phyloP scores from a whole-genome alignment of 2,888 invertebrate species.

The Harpagoxenus sublaevis region DNA sequence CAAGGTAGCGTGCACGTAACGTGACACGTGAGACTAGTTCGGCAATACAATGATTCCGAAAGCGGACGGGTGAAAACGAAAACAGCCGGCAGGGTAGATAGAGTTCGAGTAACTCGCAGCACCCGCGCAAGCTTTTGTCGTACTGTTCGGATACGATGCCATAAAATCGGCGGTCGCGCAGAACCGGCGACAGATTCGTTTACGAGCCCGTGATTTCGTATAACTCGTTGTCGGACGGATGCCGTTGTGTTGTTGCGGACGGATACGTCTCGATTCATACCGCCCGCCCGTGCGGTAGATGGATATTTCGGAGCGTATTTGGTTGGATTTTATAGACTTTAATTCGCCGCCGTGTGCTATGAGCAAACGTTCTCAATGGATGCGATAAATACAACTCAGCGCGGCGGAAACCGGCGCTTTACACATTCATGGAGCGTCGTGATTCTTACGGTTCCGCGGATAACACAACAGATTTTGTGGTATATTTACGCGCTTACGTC shows the following conservation, averaged over 20 bases:
- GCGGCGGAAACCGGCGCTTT: slow-evolving; percentile 23
- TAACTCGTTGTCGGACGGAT: background rate
- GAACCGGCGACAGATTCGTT: slow-evolving; percentile 57
- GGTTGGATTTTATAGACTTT: slow-evolving; percentile 39
- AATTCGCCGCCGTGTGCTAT: slow-evolving; percentile 33
- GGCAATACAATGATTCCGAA: slow-evolving; percentile 10
- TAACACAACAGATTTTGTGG: slow-evolving; percentile 14
- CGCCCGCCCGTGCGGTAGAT: background rate
- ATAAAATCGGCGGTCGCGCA: slow-evolving; percentile 67
- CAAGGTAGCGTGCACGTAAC: background rate
- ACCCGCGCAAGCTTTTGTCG: slow-evolving; percentile 48
- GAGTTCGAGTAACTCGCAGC: slow-evolving; percentile 39
- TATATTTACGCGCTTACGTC: background rate
- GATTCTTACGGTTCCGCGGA: slow-evolving; percentile 18
- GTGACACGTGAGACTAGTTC: slow-evolving; percentile 18
- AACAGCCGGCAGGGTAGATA: slow-evolving; percentile 6
- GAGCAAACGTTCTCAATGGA: slow-evolving; percentile 29
- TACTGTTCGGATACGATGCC: slow-evolving; percentile 62
- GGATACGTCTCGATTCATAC: slow-evolving; percentile 26
- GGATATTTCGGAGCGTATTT: slow-evolving; percentile 11
- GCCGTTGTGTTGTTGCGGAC: background rate
- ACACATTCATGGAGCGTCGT: slow-evolving; percentile 2
- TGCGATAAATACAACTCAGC: slow-evolving; percentile 4
- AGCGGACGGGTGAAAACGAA: slow-evolving; percentile 27
- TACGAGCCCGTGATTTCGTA: slow-evolving; percentile 59